A percentile compares a stretch with the other conserved stretches of the same genome.
phyloP scores from a whole-genome alignment of 2,797 vertebrate genomes.

The Takifugu rubripes region DNA sequence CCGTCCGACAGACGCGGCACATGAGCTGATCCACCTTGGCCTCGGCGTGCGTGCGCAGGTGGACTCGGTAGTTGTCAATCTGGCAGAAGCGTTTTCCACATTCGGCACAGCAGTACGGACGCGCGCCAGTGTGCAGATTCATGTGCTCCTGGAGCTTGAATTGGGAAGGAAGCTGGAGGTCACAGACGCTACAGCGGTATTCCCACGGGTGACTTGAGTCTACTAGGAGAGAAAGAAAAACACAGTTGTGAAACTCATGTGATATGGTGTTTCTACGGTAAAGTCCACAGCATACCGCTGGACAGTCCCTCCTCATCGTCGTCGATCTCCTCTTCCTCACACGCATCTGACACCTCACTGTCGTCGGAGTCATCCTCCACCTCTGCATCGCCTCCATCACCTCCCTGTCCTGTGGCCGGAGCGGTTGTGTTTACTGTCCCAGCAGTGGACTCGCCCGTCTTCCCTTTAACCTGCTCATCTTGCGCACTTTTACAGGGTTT shows the following conservation, averaged over 20 bases:
- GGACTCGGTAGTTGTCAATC: constrained; percentile 70
- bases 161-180: constrained; percentile 61
- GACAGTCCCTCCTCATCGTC: constrained; percentile 33
- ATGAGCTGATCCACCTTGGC: constrained; percentile 16
- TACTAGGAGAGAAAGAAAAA: constrained; percentile 7
- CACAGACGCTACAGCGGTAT: constrained; percentile 66
- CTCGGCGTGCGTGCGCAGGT: constrained; percentile 72
- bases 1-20: constrained; percentile 67
- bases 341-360: constrained; percentile 64
- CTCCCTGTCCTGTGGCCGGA: not conserved
- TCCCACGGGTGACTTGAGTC: constrained; percentile 38
- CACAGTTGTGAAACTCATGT: no score
- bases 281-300: no score
- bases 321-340: constrained; percentile 56
- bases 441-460: not conserved
- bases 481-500: not conserved
- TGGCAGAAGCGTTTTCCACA: constrained; percentile 80
- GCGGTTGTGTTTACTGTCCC: not conserved
- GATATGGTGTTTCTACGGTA: no score
- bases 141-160: constrained; percentile 76
- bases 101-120: constrained; percentile 75
- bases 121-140: constrained; percentile 74
- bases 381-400: not conserved
- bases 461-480: not conserved
- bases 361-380: constrained; percentile 52